These are phyloP conservation scores for Sinhomidia bicolor DNA, from an alignment of 2,888 invertebrate species.

Conservation along the genomic window DNA sequence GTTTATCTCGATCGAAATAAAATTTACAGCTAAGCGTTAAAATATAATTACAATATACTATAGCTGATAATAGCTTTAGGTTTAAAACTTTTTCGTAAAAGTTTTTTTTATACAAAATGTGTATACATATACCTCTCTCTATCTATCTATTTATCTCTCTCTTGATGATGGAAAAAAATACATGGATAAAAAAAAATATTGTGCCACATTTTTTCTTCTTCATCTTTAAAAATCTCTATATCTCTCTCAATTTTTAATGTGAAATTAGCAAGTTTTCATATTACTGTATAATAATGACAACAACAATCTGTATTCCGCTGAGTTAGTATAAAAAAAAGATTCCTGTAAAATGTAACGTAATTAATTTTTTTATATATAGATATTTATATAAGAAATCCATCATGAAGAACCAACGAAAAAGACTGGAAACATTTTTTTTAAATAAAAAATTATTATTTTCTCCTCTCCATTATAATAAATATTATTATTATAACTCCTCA, in stretches of 20 bases:
- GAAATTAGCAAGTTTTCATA: no score
- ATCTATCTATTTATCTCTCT: neutral
- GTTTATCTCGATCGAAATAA: no score
- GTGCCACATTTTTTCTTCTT: slow-evolving; percentile 55
- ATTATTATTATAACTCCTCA: neutral
- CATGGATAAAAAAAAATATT: slow-evolving; percentile 8
- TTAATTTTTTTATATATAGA: neutral
- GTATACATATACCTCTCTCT: slow-evolving; percentile 35
- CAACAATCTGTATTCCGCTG: neutral
- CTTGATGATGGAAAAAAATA: slow-evolving; percentile 31
- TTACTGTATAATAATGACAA: no score
- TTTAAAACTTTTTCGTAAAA: neutral
- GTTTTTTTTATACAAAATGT: slow-evolving; percentile 6
- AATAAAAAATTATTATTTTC: slow-evolving; percentile 11
- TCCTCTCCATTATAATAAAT: slow-evolving; percentile 5
- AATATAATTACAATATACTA: no score
- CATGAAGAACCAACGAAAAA: slow-evolving; percentile 61
- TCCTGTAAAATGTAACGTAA: neutral
- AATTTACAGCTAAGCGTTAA: no score
- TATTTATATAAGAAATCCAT: slow-evolving; percentile 19
- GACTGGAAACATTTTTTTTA: slow-evolving; percentile 59
- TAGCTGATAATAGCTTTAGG: neutral
- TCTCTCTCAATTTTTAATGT: neutral
- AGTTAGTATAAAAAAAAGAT: neutral
- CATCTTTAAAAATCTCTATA: neutral